Conservation (phyloP, 2,888 invertebrate genomes). For the Spatulosminthurus flaviceps region DNA sequence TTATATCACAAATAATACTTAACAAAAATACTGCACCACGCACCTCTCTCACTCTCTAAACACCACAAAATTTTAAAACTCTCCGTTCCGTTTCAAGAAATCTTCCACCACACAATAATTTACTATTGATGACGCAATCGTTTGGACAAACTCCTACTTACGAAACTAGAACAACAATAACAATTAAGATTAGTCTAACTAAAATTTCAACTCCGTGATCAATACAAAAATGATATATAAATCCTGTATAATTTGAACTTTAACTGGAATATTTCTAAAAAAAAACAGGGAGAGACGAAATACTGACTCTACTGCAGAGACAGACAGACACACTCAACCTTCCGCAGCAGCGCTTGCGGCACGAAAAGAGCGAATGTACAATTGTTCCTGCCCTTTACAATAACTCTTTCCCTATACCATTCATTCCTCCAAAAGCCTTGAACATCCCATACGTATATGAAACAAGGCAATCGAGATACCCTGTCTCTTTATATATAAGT, state of each 20-base stretch:
- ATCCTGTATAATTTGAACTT: background rate
- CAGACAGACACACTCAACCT: background rate
- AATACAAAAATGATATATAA: too few species aligned
- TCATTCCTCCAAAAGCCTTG: background rate
- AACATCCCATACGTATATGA: too few species aligned
- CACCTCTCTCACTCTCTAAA: background rate
- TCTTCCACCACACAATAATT: too few species aligned
- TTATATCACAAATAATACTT: too few species aligned
- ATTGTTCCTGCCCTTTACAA: background rate
- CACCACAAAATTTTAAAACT: background rate
- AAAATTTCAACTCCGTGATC: too few species aligned
- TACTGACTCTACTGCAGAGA: too few species aligned
- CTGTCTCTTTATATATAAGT: too few species aligned
- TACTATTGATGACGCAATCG: background rate
- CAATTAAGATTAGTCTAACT: too few species aligned
- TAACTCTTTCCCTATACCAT: background rate
- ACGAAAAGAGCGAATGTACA: background rate
- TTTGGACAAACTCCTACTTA: background rate
- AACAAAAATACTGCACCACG: background rate
- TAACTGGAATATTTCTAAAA: background rate
- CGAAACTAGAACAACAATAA: background rate
- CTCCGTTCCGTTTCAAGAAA: background rate
- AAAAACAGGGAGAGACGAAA: background rate
- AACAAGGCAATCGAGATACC: too few species aligned
- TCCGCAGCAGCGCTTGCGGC: slow-evolving; percentile 10